These are phyloP conservation scores for Onchidella celtica DNA, from an alignment of 2,888 invertebrate genomes.

Conservation along the genomic window DNA sequence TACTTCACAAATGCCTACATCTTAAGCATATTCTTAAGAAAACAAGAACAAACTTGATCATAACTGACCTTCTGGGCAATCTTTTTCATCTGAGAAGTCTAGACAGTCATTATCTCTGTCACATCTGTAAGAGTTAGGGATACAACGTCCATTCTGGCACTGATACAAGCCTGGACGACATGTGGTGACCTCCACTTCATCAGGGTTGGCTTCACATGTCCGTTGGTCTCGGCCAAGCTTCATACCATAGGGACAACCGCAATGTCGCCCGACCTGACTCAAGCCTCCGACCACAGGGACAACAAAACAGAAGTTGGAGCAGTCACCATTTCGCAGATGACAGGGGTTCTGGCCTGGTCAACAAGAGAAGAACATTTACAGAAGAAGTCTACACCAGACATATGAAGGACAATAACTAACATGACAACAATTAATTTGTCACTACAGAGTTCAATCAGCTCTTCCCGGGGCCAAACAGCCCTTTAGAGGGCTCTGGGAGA, in stretches of 20 bases:
- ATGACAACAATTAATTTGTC: no score
- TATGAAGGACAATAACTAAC: no score
- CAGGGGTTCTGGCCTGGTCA: conserved; percentile 87
- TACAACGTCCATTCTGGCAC: conserved; percentile 90
- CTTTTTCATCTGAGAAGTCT: conserved; percentile 71
- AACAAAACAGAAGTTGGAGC: conserved; percentile 97
- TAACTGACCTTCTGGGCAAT: conserved; percentile 64
- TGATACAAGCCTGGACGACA: conserved; percentile 97
- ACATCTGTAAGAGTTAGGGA: conserved; percentile 69
- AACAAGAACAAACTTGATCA: no score
- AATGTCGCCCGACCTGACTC: conserved; percentile 79
- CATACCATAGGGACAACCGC: conserved; percentile 97
- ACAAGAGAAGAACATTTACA: no score
- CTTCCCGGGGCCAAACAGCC: no score
- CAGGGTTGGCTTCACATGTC: conserved; percentile 89
- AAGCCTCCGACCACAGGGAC: conserved; percentile 82
- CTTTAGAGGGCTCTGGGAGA: no score
- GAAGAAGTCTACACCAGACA: no score
- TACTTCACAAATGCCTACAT: no score
- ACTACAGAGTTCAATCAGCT: no score
- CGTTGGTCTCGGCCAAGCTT: conserved; percentile 86
- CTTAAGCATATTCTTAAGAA: no score
- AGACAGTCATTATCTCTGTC: conserved; percentile 77
- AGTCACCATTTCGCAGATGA: conserved; percentile 91
- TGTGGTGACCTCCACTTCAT: conserved; percentile 92